Base-by-base conservation (phyloP, 2,888 invertebrate genomes). In the Eulithis testata region DNA sequence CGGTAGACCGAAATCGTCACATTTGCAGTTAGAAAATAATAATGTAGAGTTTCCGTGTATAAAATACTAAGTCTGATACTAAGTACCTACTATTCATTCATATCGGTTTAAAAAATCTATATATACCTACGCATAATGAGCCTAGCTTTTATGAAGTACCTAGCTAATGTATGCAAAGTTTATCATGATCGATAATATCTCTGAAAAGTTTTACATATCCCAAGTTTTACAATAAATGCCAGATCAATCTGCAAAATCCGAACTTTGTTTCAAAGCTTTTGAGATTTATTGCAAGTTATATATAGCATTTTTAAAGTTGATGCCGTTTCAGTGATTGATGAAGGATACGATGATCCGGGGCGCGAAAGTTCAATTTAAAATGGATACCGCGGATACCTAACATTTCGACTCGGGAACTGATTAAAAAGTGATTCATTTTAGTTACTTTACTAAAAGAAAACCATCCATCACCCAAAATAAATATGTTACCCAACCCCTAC, bases 1-100 rank as follows among this genome's bases (percentile, higher is more conserved):
- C 8, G 44, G 61, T 71, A 65, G 69, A 57, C 63, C 67, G 72
- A 72, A 76, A 77, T 76, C 73, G 74, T 74, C 76, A 82, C 76
- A 76, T 66, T 60, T 49, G 3, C 9, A 49, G 21, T 14, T 51
- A 31, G 8, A 40, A 54, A 14, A 9, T 14, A 11, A 52, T 8
- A n/a, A 36, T 43, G 14, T 21, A 36, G 5, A 11, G 5, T 40
- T 40, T 27, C 11, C 9, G 11, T 50, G 27, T 27, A 50, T 27
- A 27, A 50, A 8, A 47, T 14, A 11, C 21, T 21, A 21, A 21
- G 21, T 21, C 21, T 21, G 21, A 21, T 21, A 21, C 21, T 21
- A 21, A 21, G 2, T 21, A 21, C 21, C 21, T 21, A 21, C 21
- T 21, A 21, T 21, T 21, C 21, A 21, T 21, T 21, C 21, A 21